These are phyloP conservation scores for Volucella bombylans DNA, from an alignment of 2,888 invertebrate species.

Conservation along the genomic window DNA sequence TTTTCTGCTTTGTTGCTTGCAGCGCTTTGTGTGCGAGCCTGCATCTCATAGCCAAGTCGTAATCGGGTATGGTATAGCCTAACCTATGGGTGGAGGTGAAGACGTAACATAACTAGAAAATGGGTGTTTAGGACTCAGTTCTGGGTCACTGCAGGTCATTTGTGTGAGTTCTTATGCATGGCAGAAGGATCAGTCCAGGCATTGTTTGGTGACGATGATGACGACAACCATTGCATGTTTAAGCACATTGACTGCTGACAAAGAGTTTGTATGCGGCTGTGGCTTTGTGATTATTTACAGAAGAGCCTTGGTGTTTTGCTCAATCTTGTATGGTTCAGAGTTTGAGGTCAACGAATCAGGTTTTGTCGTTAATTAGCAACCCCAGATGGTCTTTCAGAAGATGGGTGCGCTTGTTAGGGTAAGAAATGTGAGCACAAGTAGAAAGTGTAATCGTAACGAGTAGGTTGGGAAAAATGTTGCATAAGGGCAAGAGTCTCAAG, in stretches of 20 bases:
- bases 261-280: not conserved
- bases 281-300: conserved; percentile 2
- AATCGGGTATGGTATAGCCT: too few species aligned
- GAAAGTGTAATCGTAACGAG: too few species aligned
- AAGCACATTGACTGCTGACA: conserved; percentile 3
- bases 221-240: too few species aligned
- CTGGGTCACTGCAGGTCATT: conserved; percentile 1
- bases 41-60: conserved; percentile 1
- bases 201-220: not conserved
- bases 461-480: too few species aligned
- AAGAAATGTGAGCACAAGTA: too few species aligned
- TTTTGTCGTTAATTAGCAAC: conserved; percentile 2
- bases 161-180: not conserved
- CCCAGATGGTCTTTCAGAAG: not conserved
- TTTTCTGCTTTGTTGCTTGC: conserved; percentile 57
- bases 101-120: too few species aligned
- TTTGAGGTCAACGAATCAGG: not conserved
- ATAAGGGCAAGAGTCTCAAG: too few species aligned
- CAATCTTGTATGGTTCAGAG: not conserved
- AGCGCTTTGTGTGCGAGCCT: conserved; percentile 23
- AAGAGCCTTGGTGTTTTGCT: not conserved
- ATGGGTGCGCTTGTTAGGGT: not conserved
- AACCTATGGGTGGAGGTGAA: too few species aligned
- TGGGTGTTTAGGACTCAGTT: too few species aligned
- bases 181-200: not conserved